Evolutionary conservation across 2,797 vertebrate genomes (phyloP).

Genomic region (Cossypha caffra): DNA sequence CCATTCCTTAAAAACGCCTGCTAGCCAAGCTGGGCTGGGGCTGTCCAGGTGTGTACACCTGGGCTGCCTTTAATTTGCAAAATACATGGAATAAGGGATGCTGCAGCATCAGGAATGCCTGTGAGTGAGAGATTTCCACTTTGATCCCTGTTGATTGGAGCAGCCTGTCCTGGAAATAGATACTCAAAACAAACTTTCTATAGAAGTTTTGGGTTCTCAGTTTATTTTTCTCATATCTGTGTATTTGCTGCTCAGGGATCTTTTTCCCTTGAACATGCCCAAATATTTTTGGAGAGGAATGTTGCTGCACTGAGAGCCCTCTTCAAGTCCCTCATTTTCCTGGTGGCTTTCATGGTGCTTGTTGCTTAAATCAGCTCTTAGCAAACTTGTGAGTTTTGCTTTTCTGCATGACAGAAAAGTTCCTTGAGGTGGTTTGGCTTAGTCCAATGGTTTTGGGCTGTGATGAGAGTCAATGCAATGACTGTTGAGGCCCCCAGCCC

Average conservation of each 20-base stretch:
- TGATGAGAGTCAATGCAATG: no score
- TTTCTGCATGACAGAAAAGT: neutral
- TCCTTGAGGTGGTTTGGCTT: neutral
- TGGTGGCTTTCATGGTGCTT: neutral
- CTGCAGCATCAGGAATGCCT: neutral
- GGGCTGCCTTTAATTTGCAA: neutral
- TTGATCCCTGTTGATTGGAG: neutral
- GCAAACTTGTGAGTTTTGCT: neutral
- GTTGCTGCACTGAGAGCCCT: neutral
- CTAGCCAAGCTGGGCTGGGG: neutral
- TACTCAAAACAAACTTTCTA: neutral
- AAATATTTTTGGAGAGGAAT: neutral
- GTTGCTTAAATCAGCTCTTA: neutral
- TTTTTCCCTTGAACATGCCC: neutral
- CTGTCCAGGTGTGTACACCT: neutral
- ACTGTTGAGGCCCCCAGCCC: neutral
- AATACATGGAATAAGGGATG: neutral
- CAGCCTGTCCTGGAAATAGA: neutral
- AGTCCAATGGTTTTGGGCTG: rapidly evolving
- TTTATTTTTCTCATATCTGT: rapidly evolving
- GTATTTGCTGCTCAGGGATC: neutral
- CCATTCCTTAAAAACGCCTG: neutral
- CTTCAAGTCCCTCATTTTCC: neutral
- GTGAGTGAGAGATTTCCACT: neutral
- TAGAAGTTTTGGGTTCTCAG: neutral